phyloP scores from a whole-genome alignment of 1,140 invertebrate species.

The Lepidotrigona ventralis region DNA sequence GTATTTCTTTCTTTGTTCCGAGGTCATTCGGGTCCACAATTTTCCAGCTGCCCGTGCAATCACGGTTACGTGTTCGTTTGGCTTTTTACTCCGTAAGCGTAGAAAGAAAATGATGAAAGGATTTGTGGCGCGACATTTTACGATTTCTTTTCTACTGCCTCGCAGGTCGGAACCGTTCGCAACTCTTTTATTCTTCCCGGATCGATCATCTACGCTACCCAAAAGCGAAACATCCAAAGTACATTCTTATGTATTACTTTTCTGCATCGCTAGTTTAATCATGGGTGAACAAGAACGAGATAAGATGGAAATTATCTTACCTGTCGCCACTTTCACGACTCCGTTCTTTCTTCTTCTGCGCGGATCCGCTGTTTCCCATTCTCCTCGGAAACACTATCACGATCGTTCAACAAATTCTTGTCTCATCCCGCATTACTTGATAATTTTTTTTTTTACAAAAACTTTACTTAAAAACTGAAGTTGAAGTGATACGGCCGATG shows the following conservation, averaged over 20 bases:
- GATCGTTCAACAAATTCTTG: not conserved
- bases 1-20: slow-evolving; percentile 72
- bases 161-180: not conserved
- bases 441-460: slow-evolving; percentile 43
- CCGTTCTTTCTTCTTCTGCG: slow-evolving; percentile 39
- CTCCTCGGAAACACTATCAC: not conserved
- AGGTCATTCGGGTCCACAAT: slow-evolving; percentile 70
- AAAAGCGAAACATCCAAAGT: slow-evolving; percentile 63
- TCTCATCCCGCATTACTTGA: slow-evolving; percentile 39
- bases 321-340: slow-evolving; percentile 21
- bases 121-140: slow-evolving; percentile 64
- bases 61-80: slow-evolving; percentile 67
- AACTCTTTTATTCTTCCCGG: slow-evolving; percentile 15
- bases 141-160: not conserved
- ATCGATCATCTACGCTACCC: slow-evolving; percentile 71
- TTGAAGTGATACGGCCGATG: slow-evolving; percentile 23
- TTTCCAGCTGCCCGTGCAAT: slow-evolving; percentile 73
- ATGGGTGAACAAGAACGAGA: not conserved
- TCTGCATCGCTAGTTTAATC: not conserved
- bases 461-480: slow-evolving; percentile 20
- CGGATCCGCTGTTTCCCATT: slow-evolving; percentile 53
- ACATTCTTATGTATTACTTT: slow-evolving; percentile 47
- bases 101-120: slow-evolving; percentile 76
- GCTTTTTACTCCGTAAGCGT: slow-evolving; percentile 68
- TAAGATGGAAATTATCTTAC: slow-evolving; percentile 48